Evolutionary conservation across 2,113 vertebrate species (phyloP).

Genomic region (Erythrolamprus reginae): DNA sequence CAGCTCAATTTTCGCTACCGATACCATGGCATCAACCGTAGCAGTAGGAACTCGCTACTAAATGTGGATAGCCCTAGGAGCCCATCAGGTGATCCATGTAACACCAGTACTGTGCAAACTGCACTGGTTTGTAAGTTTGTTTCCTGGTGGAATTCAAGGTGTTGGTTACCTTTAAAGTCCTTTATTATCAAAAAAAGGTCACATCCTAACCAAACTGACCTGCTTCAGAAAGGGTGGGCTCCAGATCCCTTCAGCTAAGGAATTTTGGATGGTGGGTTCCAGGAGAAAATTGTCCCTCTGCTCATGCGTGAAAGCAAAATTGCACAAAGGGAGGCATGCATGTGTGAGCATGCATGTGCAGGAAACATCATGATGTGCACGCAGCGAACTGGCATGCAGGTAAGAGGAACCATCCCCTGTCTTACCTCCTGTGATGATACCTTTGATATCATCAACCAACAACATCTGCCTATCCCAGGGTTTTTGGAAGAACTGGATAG

Average conservation of each 20-base stretch:
- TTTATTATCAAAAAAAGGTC: background rate
- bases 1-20: too few species aligned
- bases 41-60: too few species aligned
- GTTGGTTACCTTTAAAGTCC: too few species aligned
- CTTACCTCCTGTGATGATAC: background rate
- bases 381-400: too few species aligned
- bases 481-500: background rate
- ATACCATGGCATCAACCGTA: too few species aligned
- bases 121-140: background rate
- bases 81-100: background rate
- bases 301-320: too few species aligned
- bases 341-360: too few species aligned
- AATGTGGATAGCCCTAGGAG: background rate
- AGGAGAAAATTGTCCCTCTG: too few species aligned
- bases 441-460: background rate
- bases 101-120: background rate
- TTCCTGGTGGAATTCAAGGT: background rate
- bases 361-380: too few species aligned
- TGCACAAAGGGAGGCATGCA: too few species aligned
- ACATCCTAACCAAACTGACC: background rate
- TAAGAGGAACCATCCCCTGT: too few species aligned
- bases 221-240: background rate
- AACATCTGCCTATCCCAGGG: background rate
- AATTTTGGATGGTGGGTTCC: background rate
- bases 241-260: background rate